phyloP scores from a whole-genome alignment of 2,888 invertebrate species.

The Saturnia pavonia region DNA sequence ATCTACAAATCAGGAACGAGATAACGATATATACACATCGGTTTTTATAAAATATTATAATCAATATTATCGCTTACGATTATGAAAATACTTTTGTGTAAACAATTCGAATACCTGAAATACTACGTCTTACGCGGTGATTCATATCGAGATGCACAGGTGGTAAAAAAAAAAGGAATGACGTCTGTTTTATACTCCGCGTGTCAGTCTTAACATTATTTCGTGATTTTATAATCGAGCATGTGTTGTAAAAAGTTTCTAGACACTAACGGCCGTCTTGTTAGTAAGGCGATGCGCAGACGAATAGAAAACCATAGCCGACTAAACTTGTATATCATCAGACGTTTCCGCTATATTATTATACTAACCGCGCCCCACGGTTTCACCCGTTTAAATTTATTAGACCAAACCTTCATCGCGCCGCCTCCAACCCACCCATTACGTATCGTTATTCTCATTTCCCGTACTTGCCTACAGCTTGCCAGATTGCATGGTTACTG shows the following conservation, averaged over 20 bases:
- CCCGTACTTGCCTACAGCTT: too few relatives aligned
- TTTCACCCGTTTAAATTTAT: too few relatives aligned
- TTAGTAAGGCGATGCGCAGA: conserved; percentile 15
- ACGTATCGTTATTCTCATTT: too few relatives aligned
- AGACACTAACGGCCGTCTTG: conserved; percentile 20
- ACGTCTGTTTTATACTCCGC: conserved; percentile 36
- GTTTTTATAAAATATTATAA: conserved; percentile 23
- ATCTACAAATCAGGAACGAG: conserved; percentile 15
- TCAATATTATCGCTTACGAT: conserved; percentile 35
- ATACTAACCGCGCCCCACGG: not conserved
- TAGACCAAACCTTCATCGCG: too few relatives aligned
- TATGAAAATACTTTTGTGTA: conserved; percentile 33
- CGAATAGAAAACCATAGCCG: conserved; percentile 7
- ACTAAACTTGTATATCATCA: conserved; percentile 5
- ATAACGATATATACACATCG: conserved; percentile 24
- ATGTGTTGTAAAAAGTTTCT: conserved; percentile 24
- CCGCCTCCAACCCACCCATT: too few relatives aligned
- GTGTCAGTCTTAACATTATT: conserved; percentile 38
- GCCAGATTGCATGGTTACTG: too few relatives aligned
- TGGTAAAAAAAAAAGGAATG: conserved; percentile 36
- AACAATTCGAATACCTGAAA: conserved; percentile 30
- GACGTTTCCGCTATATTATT: conserved; percentile 6
- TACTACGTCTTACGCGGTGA: conserved; percentile 36
- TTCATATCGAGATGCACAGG: conserved; percentile 40
- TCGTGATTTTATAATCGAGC: conserved; percentile 40